Evolutionary conservation across 2,888 invertebrate genomes (phyloP), one percentile per base, ranked within the genome.

Genomic region (Melanotus villosus): DNA sequence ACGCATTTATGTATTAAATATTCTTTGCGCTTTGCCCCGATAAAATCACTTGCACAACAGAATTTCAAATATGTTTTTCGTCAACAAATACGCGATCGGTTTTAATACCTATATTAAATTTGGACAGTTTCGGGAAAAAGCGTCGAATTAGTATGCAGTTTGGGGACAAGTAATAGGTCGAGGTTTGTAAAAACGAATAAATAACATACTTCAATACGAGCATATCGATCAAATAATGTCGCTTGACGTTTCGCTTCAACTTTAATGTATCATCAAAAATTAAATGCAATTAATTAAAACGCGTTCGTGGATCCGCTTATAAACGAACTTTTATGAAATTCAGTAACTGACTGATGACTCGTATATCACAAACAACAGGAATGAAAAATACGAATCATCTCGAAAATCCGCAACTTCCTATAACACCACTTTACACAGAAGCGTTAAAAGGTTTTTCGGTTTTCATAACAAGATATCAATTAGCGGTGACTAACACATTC

Each of bases 401-500:
- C n/a, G n/a, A n/a, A n/a, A n/a, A n/a, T n/a, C n/a, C n/a, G n/a
- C n/a, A n/a, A n/a, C 26, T 26, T 26, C 26, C 7, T 26, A 23
- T 52, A 52, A 10, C 18, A 32, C 26, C 52, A 26, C 23, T 52
- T 32, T 52, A 32, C 32, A 12, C 32, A 52, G 26, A 52, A 30
- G 52, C 52, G 52, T 52, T 52, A 52, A 52, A 26, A 26, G 23
- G 52, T 52, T 52, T 52, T 52, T 9, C 18, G 52, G 52, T 52
- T 52, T 30, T 52, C 26, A 32, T 32, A 52, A 52, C 23, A 32
- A 32, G 52, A 52, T 32, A 19, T 32, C 52, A 52, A 52, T 52
- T 52, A 52, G 19, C n/a, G 6, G 12, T 14, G 50, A 52, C 32
- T 32, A 18, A 18, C 26, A 32, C 26, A n/a, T 18, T 52, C n/a